Base-by-base conservation (phyloP, 2,888 invertebrate species). In the Hemithea aestivaria region DNA sequence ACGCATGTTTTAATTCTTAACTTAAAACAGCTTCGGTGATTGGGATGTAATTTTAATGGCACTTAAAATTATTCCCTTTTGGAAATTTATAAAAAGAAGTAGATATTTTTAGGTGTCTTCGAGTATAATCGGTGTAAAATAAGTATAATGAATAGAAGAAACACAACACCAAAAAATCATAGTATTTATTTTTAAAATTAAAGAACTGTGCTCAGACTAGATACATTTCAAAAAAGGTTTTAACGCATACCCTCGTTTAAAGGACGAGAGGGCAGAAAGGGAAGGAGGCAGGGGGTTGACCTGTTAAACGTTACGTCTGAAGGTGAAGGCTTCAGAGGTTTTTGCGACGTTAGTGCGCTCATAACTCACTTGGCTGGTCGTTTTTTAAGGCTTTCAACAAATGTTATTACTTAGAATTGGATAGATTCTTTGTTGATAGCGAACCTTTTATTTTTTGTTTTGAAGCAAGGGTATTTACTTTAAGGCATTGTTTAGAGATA, bases 261-360 rank as follows among this genome's bases (percentile, higher is more conserved):
- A 20, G 26, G 33, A 16, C 6, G 20, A 10, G 20, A 8, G 9
- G n/a, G 4, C 7, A 28, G 9, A 27, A 25, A 25, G 28, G 29
- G 29, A 12, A 43, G 27, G 45, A 45, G 47, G 7, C 33, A 32
- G 43, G 27, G 45, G 36, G 38, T 23, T 45, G 51, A 48, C 51
- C 51, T 45, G 46, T 38, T 52, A 41, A 49, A 49, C 39, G 45
- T 45, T 27, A 49, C 47, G 52, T 52, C 52, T 52, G 44, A 44
- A 52, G 52, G 52, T 52, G 41, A 42, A 42, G 41, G 41, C 33
- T 28, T 36, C 20, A 24, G 11, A 28, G 10, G 36, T 36, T 41
- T 41, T 41, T 33, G 35, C 32, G 33, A 33, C 33, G 36, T 34
- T 36, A 42, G 36, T 37, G 22, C 36, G 26, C 36, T 42, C 41